Conservation (phyloP, 2,888 invertebrate genomes). For the Ceraclea dissimilis region DNA sequence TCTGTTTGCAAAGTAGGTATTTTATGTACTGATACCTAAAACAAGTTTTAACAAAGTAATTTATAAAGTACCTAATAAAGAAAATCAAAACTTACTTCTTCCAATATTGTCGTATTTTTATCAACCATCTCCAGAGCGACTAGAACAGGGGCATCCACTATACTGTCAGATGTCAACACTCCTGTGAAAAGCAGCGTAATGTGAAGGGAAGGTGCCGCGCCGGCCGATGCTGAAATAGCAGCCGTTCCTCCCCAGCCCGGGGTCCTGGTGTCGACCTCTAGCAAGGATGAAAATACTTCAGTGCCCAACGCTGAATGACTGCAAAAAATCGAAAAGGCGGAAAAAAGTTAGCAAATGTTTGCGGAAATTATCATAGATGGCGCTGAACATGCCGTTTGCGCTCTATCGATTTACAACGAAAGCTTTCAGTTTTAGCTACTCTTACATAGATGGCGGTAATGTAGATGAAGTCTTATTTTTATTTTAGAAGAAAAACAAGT, state of each 20-base stretch:
- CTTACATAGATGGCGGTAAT: background rate
- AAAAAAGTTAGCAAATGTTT: background rate
- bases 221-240: slow-evolving; percentile 72
- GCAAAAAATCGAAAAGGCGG: slow-evolving; percentile 23
- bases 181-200: slow-evolving; percentile 77
- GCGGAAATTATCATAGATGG: background rate
- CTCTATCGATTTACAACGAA: background rate
- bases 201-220: slow-evolving; percentile 74
- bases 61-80: no score
- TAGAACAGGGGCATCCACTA: slow-evolving; percentile 58
- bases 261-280: slow-evolving; percentile 52
- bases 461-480: no score
- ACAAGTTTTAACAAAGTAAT: no score
- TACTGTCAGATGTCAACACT: slow-evolving; percentile 58
- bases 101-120: slow-evolving; percentile 63
- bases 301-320: slow-evolving; percentile 67
- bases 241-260: slow-evolving; percentile 74
- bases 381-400: background rate
- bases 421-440: background rate
- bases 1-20: no score
- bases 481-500: no score
- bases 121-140: slow-evolving; percentile 64
- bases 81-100: slow-evolving; percentile 63
- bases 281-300: slow-evolving; percentile 73
- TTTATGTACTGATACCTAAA: no score